phyloP scores from a whole-genome alignment of 2,113 vertebrate species.

The Austrofundulus limnaeus region DNA sequence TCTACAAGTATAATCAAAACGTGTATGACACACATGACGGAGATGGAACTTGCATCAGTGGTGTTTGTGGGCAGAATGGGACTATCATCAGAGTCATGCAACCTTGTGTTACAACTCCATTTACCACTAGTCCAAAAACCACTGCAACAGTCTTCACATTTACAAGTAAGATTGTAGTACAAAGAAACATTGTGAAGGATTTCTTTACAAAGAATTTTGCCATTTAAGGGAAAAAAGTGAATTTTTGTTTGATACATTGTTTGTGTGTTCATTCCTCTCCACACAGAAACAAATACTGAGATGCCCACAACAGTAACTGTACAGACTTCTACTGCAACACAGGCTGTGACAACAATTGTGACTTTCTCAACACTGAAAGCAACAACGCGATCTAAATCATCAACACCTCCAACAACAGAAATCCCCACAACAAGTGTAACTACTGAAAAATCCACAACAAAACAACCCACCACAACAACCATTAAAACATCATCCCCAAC shows the following conservation, averaged over 20 bases:
- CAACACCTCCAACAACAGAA: background rate
- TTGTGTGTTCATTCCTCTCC: rapidly evolving
- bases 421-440: background rate
- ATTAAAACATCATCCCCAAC: background rate
- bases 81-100: conserved; percentile 58
- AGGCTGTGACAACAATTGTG: no score
- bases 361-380: no score
- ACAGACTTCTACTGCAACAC: no score
- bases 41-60: conserved; percentile 79
- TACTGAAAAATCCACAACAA: background rate
- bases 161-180: conserved; percentile 34
- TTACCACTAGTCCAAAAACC: conserved; percentile 30
- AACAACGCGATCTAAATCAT: no score
- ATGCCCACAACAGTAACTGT: no score
- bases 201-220: background rate
- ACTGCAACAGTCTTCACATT: conserved; percentile 49
- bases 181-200: background rate
- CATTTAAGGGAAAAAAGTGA: background rate
- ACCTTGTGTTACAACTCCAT: conserved; percentile 11
- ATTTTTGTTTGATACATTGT: background rate
- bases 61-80: conserved; percentile 77
- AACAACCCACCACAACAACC: background rate
- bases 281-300: background rate
- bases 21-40: conserved; percentile 85
- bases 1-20: conserved; percentile 59